Conservation (phyloP, 2,113 vertebrate genomes). For the Tychaedon coryphoeus region DNA sequence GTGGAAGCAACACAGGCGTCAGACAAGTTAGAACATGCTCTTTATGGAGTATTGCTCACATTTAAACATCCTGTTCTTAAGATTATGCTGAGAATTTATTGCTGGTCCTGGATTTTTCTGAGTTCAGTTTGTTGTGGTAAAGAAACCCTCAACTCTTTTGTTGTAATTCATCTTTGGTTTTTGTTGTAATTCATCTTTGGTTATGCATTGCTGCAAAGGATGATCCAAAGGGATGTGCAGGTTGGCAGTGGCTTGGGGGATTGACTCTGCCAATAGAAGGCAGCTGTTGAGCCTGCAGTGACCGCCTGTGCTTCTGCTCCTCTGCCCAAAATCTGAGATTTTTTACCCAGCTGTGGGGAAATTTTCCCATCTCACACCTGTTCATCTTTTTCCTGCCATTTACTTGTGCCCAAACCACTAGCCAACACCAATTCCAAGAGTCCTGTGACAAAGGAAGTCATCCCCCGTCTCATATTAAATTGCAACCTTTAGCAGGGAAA, state of each 20-base stretch:
- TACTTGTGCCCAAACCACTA: neutral
- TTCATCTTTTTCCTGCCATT: neutral
- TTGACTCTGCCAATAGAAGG: neutral
- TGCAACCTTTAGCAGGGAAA: neutral
- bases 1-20: neutral
- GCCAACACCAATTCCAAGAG: neutral
- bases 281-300: neutral
- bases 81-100: conserved; percentile 23
- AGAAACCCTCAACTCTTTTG: neutral
- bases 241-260: neutral
- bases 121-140: conserved; percentile 38
- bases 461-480: neutral
- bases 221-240: neutral
- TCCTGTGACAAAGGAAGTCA: neutral
- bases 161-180: conserved; percentile 10
- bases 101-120: neutral
- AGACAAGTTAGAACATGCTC: neutral
- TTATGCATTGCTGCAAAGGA: neutral
- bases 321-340: neutral
- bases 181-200: conserved; percentile 3
- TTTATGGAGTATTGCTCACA: neutral
- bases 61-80: conserved; percentile 18
- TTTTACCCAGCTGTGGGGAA: neutral
- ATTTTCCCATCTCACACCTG: neutral
- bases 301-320: neutral